Evolutionary conservation across 2,888 invertebrate genomes (phyloP).

Genomic region (Pteria penguin): DNA sequence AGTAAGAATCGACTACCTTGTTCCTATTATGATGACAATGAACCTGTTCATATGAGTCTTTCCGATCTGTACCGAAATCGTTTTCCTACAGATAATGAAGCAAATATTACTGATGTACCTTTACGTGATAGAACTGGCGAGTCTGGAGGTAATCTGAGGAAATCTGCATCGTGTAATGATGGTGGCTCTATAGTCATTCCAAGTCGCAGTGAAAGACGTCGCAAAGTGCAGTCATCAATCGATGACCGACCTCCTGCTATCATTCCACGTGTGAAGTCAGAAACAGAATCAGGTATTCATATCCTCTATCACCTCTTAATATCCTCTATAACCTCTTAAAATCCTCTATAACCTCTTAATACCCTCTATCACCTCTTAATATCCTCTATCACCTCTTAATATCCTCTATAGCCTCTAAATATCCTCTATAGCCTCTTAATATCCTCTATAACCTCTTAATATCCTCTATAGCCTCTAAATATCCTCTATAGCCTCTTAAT

Average conservation of each 20-base stretch:
- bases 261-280: constrained; percentile 14
- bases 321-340: not conserved
- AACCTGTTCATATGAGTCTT: constrained; percentile 64
- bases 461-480: too few species aligned
- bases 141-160: not conserved
- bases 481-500: too few species aligned
- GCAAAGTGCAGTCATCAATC: not conserved
- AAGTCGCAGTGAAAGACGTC: not conserved
- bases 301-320: too few species aligned
- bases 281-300: not conserved
- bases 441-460: too few species aligned
- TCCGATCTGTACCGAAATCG: constrained; percentile 41
- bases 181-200: too few species aligned
- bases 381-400: too few species aligned
- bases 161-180: not conserved
- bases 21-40: constrained; percentile 52
- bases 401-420: too few species aligned
- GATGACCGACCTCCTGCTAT: constrained; percentile 32
- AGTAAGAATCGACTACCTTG: constrained; percentile 21
- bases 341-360: not conserved
- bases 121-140: not conserved
- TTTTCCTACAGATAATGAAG: not conserved
- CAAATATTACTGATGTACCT: not conserved
- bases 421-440: too few species aligned
- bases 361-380: too few species aligned